Conservation (phyloP, 2,113 vertebrate genomes). For the Plotosus lineatus region DNA sequence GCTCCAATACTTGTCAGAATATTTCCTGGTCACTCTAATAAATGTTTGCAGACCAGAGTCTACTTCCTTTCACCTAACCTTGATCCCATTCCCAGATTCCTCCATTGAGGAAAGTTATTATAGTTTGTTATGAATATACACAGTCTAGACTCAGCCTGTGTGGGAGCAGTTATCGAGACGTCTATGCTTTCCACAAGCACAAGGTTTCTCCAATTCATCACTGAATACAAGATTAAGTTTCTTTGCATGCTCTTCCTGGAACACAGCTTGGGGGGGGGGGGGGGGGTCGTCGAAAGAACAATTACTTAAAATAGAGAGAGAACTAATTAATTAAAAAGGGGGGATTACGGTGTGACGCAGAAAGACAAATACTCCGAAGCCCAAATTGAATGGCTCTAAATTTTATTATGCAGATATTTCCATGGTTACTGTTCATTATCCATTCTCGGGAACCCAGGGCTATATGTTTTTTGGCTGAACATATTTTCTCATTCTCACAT, state of each 20-base stretch:
- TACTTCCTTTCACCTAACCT: neutral
- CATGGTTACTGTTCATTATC: neutral
- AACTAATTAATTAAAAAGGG: neutral
- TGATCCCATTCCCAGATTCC: neutral
- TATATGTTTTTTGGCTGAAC: neutral
- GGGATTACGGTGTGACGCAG: neutral
- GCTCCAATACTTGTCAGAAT: neutral
- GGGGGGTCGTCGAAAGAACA: neutral
- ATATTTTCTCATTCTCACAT: neutral
- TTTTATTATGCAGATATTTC: neutral
- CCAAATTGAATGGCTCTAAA: neutral
- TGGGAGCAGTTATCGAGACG: neutral
- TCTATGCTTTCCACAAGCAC: neutral
- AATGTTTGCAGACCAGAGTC: neutral
- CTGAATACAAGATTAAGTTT: neutral
- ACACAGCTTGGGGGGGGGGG: neutral
- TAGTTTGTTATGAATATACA: neutral
- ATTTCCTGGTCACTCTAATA: neutral
- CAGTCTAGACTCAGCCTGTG: neutral
- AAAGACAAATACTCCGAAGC: neutral
- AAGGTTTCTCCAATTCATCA: neutral
- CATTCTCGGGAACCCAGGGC: neutral
- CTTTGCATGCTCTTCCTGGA: neutral
- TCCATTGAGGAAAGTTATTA: neutral
- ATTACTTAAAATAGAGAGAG: neutral